Conservation (phyloP, 2,888 invertebrate genomes). For the Halictus ligatus region DNA sequence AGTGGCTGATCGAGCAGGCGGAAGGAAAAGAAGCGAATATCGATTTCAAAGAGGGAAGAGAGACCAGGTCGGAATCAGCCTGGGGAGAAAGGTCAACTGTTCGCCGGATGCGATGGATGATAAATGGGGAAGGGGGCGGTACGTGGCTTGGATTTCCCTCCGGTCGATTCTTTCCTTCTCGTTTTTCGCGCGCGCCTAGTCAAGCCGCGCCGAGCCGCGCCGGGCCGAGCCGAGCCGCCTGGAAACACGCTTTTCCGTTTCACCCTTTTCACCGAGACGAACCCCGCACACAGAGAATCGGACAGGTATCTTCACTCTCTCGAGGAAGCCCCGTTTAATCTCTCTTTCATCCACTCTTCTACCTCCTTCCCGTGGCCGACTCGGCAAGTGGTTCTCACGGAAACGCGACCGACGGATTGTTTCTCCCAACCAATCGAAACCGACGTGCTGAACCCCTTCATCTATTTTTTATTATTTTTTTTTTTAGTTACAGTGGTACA, state of each 20-base stretch:
- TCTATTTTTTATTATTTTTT: too few relatives aligned
- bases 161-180: constrained; percentile 14
- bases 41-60: constrained; percentile 51
- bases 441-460: too few relatives aligned
- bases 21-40: constrained; percentile 58
- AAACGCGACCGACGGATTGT: not conserved
- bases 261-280: not conserved
- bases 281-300: not conserved
- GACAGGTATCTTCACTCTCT: constrained; percentile 5
- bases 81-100: constrained; percentile 54
- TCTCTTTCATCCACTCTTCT: constrained; percentile 3
- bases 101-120: constrained; percentile 51
- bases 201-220: not conserved
- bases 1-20: constrained; percentile 43
- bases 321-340: constrained; percentile 8
- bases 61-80: constrained; percentile 30
- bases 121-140: constrained; percentile 44
- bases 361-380: not conserved
- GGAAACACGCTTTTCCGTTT: constrained; percentile 3
- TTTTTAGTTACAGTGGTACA: too few relatives aligned
- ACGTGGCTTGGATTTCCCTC: constrained; percentile 38
- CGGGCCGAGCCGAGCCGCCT: constrained; percentile 3
- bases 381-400: not conserved
- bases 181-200: not conserved
- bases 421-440: not conserved